Conservation (phyloP, 2,888 invertebrate genomes). For the Pteria penguin region DNA sequence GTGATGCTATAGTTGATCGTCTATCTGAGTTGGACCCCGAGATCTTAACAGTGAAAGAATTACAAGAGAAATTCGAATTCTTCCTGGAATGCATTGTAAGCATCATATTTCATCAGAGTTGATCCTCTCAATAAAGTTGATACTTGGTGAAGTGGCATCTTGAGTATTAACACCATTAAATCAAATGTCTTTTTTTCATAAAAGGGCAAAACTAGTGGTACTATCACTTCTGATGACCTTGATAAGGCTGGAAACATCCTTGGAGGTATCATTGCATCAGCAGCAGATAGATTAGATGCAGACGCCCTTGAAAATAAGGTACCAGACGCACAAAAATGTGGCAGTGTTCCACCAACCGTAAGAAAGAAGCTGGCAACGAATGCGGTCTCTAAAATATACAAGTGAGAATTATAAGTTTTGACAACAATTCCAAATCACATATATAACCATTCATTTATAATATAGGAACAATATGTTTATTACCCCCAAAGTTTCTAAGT, state of each 20-base stretch:
- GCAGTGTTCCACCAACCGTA: slow-evolving; percentile 5
- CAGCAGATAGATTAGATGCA: slow-evolving; percentile 5
- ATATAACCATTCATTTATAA: too few relatives aligned
- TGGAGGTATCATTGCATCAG: slow-evolving; percentile 23
- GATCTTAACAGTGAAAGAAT: slow-evolving; percentile 33
- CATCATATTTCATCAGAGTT: background rate
- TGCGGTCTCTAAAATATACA: slow-evolving; percentile 31
- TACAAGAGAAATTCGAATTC: slow-evolving; percentile 46
- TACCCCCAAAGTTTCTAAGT: background rate
- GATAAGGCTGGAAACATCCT: slow-evolving; percentile 30
- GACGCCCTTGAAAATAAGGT: slow-evolving; percentile 24
- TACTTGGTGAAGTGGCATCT: background rate
- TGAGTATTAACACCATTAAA: too few relatives aligned
- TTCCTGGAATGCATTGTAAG: slow-evolving; percentile 44
- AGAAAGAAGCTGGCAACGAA: slow-evolving; percentile 29
- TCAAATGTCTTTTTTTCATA: slow-evolving; percentile 8
- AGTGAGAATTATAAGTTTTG: slow-evolving; percentile 34
- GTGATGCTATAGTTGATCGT: slow-evolving; percentile 26
- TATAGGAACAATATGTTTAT: background rate
- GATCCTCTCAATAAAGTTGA: background rate
- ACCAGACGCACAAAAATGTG: background rate
- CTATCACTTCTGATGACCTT: slow-evolving; percentile 41
- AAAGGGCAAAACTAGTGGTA: slow-evolving; percentile 30
- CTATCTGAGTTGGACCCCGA: slow-evolving; percentile 29
- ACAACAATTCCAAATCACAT: background rate